A percentile compares a stretch with the other conserved stretches of the same genome.
Conservation (phyloP, 2,888 invertebrate species). For the Octonoba sinensis region DNA sequence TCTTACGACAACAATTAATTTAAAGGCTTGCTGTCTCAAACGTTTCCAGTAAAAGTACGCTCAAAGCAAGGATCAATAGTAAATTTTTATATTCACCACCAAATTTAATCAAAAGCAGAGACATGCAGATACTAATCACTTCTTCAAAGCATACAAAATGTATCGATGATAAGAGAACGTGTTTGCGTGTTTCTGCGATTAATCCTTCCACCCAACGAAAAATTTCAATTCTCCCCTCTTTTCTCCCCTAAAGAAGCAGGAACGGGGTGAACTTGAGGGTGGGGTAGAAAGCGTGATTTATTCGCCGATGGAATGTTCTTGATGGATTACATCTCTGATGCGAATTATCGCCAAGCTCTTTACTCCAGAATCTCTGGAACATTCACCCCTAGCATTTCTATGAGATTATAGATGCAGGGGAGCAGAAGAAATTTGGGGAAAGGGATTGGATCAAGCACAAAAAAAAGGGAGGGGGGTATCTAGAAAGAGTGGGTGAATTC, state of each 20-base stretch:
- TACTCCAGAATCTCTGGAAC: slow-evolving; percentile 44
- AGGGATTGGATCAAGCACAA: too few species aligned
- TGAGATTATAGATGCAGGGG: slow-evolving; percentile 42
- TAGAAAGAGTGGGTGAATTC: too few species aligned
- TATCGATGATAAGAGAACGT: slow-evolving; percentile 31
- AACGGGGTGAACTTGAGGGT: slow-evolving; percentile 22
- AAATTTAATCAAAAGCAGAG: too few species aligned
- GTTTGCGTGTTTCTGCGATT: slow-evolving; percentile 52
- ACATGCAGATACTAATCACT: too few species aligned
- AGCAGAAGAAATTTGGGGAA: neutral
- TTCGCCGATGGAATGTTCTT: slow-evolving; percentile 36
- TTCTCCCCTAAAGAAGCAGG: slow-evolving; percentile 14
- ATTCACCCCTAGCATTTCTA: slow-evolving; percentile 31
- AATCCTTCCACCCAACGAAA: slow-evolving; percentile 48
- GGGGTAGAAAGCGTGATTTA: slow-evolving; percentile 34
- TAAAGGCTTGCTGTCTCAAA: too few species aligned
- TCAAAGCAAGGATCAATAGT: too few species aligned
- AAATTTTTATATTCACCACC: too few species aligned
- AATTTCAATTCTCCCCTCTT: slow-evolving; percentile 40
- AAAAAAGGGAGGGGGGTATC: too few species aligned
- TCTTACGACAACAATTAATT: too few species aligned
- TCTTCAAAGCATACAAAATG: too few species aligned
- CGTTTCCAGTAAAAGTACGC: too few species aligned
- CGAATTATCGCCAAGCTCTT: slow-evolving; percentile 55
- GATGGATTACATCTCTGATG: slow-evolving; percentile 60